Base-by-base conservation (phyloP, 2,113 vertebrate species). In the Haliaeetus leucogaster region DNA sequence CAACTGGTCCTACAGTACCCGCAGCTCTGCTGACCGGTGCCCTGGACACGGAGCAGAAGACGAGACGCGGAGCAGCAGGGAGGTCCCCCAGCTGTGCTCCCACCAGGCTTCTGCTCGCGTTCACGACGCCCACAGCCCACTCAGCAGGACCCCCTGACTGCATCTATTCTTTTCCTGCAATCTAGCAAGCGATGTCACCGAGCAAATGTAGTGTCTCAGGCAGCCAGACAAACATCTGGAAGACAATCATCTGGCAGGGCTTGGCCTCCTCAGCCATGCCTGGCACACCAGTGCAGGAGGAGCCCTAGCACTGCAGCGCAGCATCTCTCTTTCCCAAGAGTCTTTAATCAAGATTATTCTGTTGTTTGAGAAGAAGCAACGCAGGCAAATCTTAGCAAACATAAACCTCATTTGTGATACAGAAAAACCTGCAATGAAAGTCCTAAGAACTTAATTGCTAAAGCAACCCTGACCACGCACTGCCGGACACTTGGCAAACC, bases 61-160 rank as follows among this genome's bases (percentile, higher is more conserved):
- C 8, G 1, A 55, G 53, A 62, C 6, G 1, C 0, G 1, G 32
- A 32, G 27, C 3, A 5, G 65, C 45, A 86, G 58, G 14, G 32
- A 67, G 12, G 21, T 23, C 42, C 34, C 38, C 55, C 11, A 21
- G 34, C 50, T 74, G 22, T 56, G 65, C 47, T 56, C 61, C 34
- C 70, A 48, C 27, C 70, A 86, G 61, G 36, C 48, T 82, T 53
- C 79, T 72, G 25, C 26, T 63, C 48, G 47, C 1, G 4, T 14
- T 73, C 59, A 20, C 1, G 3, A 72, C 18, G 32, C 23, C 40
- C 1, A 0, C 32, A 82, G 32, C n/a, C 74, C 71, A 66, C 32
- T 66, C 53, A 56, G 43, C n/a, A 76, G 43, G 61, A 76, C n/a
- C 10, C 58, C 34, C 62, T 58, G 66, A 58, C 45, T 42, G 40